Conservation (phyloP, 2,888 invertebrate genomes). For the Ypsolopha sequella region DNA sequence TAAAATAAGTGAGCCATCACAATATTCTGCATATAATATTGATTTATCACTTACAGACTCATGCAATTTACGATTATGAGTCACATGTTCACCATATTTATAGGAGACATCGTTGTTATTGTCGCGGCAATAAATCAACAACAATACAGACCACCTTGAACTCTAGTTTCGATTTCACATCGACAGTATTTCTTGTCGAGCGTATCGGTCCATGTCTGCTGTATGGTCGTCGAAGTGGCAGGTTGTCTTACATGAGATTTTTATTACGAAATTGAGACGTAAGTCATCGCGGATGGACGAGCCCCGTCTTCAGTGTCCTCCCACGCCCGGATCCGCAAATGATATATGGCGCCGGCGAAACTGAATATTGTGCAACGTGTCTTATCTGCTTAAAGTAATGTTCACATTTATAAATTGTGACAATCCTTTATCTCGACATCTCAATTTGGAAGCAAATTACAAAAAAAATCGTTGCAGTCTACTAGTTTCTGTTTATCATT, state of each 20-base stretch:
- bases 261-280: constrained; percentile 44
- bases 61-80: neutral
- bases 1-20: constrained; percentile 10
- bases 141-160: constrained; percentile 43
- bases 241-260: constrained; percentile 46
- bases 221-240: constrained; percentile 42
- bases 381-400: constrained; percentile 8
- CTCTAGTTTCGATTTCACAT: constrained; percentile 51
- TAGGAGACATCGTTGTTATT: constrained; percentile 25
- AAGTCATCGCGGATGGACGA: constrained; percentile 10
- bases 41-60: neutral
- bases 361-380: constrained; percentile 11
- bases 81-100: constrained; percentile 10
- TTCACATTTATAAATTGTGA: too few species aligned
- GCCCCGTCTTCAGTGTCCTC: constrained; percentile 9
- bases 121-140: constrained; percentile 34
- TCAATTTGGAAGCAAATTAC: too few species aligned
- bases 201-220: constrained; percentile 55
- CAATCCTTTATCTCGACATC: too few species aligned
- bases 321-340: constrained; percentile 20
- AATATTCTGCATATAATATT: neutral
- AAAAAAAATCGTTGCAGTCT: too few species aligned
- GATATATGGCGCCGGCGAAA: constrained; percentile 20
- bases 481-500: too few species aligned
- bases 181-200: constrained; percentile 44